phyloP scores from a whole-genome alignment of 2,113 vertebrate species.

The Aythya baeri region DNA sequence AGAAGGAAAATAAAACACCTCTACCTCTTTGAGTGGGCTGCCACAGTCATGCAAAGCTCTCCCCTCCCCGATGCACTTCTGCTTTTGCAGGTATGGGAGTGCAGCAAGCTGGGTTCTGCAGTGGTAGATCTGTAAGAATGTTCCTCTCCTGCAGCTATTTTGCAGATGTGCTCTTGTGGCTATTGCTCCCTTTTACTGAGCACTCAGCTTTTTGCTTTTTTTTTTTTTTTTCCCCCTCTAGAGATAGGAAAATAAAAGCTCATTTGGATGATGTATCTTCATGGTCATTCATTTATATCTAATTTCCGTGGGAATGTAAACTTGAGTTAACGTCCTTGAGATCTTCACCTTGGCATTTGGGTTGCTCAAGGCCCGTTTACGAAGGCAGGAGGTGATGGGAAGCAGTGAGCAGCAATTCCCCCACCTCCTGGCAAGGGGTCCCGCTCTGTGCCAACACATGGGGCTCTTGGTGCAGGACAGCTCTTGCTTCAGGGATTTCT shows the following conservation, averaged over 20 bases:
- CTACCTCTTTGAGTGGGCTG: background rate
- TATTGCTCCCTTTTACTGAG: background rate
- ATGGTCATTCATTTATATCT: background rate
- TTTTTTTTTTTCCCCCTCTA: background rate
- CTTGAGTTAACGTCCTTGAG: background rate
- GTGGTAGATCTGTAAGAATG: background rate
- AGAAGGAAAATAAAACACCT: background rate
- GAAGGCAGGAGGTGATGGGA: background rate
- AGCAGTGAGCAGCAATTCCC: background rate
- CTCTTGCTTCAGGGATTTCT: background rate
- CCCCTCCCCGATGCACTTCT: background rate
- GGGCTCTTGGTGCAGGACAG: background rate
- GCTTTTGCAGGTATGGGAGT: background rate
- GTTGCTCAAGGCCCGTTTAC: background rate
- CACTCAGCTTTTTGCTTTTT: background rate
- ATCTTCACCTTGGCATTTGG: background rate
- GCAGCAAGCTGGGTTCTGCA: background rate
- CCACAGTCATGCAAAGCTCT: background rate
- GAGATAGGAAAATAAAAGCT: background rate
- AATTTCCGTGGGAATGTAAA: background rate
- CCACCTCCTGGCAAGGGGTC: background rate
- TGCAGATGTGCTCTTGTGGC: background rate
- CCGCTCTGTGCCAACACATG: rapidly evolving
- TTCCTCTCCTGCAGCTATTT: background rate
- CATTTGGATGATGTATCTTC: background rate